These are phyloP conservation scores for Delphinus delphis DNA, from an alignment of 2,113 vertebrate genomes.

Conservation along the genomic window DNA sequence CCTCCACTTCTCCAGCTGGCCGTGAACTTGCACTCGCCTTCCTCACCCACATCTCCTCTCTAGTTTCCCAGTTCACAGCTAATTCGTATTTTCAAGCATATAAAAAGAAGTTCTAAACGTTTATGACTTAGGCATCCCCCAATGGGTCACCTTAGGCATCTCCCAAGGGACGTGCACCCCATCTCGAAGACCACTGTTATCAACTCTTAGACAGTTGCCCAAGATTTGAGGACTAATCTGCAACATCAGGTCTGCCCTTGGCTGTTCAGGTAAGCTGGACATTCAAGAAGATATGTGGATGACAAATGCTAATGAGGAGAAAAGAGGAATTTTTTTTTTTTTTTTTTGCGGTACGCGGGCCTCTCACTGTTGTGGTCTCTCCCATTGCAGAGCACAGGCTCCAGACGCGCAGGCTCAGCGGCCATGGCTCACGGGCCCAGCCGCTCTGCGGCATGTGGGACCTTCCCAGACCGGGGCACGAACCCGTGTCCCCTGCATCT, in stretches of 20 bases:
- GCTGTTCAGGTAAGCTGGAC: not conserved
- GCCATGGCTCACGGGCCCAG: too few relatives aligned
- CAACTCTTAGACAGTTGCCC: not conserved
- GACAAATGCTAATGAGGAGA: not conserved
- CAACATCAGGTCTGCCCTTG: rapidly evolving
- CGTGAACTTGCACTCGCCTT: rapidly evolving
- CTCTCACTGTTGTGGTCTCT: too few relatives aligned
- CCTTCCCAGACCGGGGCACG: too few relatives aligned
- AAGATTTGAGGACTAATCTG: rapidly evolving
- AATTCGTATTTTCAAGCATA: not conserved
- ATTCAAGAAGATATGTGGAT: not conserved
- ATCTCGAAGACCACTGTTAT: not conserved
- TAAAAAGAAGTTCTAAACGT: not conserved
- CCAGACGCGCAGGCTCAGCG: too few relatives aligned
- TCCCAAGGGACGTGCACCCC: not conserved
- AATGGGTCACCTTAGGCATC: not conserved
- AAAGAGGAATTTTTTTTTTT: not conserved
- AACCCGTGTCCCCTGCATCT: too few relatives aligned
- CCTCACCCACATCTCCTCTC: rapidly evolving
- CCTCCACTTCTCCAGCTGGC: not conserved
- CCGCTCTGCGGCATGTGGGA: too few relatives aligned
- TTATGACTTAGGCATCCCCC: not conserved
- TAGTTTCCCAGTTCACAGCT: not conserved
- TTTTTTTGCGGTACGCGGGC: too few relatives aligned
- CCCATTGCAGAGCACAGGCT: too few relatives aligned